Evolutionary conservation across 2,113 vertebrate genomes (phyloP).

Genomic region (Oreocharis arfaki): DNA sequence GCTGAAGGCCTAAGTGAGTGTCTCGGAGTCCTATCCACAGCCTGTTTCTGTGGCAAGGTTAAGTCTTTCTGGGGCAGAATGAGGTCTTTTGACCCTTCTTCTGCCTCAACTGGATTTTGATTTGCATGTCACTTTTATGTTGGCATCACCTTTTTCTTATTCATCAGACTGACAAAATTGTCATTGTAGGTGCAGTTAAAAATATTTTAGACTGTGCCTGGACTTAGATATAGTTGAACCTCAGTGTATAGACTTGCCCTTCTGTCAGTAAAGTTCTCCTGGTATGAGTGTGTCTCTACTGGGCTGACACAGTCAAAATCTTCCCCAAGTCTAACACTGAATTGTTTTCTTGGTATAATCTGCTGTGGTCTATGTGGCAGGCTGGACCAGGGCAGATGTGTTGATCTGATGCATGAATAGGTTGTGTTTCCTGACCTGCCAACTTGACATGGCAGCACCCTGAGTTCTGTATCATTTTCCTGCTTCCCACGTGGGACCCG

Average conservation of each 20-base stretch:
- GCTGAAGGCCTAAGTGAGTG: not conserved
- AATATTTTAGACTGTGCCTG: not conserved
- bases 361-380: not conserved
- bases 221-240: not conserved
- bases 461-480: not conserved
- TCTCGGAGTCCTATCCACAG: not conserved
- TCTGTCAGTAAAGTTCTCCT: not conserved
- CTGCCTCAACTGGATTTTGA: not conserved
- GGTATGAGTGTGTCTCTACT: fast-evolving
- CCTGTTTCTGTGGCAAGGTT: not conserved
- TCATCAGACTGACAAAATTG: not conserved
- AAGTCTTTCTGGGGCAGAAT: not conserved
- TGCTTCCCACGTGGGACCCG: not conserved
- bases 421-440: not conserved
- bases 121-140: not conserved
- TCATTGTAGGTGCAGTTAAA: not conserved
- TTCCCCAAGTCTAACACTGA: fast-evolving
- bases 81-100: not conserved
- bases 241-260: not conserved
- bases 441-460: fast-evolving
- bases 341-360: not conserved
- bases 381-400: not conserved
- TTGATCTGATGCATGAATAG: not conserved
- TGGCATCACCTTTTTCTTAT: not conserved
- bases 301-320: not conserved